Evolutionary conservation across 2,888 invertebrate genomes (phyloP).

Genomic region (Ethmia dodecea): DNA sequence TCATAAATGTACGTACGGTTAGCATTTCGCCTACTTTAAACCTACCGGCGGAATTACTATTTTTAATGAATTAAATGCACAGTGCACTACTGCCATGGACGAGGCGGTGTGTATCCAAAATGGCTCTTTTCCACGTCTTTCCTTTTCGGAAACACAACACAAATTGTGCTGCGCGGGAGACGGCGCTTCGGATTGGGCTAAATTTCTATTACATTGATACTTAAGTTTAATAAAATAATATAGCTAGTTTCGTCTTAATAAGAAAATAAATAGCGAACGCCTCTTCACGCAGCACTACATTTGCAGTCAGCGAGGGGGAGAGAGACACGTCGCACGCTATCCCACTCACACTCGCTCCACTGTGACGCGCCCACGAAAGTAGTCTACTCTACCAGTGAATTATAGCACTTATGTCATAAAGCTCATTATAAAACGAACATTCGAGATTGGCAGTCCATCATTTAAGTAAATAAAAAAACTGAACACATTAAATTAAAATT

Average conservation of each 20-base stretch:
- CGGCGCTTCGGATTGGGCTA: constrained; percentile 18
- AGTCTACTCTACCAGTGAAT: constrained; percentile 60
- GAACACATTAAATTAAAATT: constrained; percentile 27
- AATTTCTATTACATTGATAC: constrained; percentile 32
- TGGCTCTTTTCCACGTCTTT: constrained; percentile 90
- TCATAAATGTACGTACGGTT: constrained; percentile 50
- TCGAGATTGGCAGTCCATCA: constrained; percentile 65
- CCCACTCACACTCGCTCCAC: constrained; percentile 39
- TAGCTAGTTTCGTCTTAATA: constrained; percentile 18
- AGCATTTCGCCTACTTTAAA: constrained; percentile 48
- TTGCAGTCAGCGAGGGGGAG: constrained; percentile 56
- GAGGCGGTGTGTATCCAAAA: constrained; percentile 91
- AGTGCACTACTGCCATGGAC: constrained; percentile 61
- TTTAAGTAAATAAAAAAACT: constrained; percentile 31
- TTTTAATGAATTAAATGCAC: constrained; percentile 56
- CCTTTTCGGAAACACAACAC: constrained; percentile 93
- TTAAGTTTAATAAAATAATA: constrained; percentile 25
- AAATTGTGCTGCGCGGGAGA: constrained; percentile 73
- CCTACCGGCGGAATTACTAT: constrained; percentile 52
- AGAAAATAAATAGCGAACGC: constrained; percentile 23
- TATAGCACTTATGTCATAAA: constrained; percentile 58
- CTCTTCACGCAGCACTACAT: constrained; percentile 41
- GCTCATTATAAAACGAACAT: constrained; percentile 50
- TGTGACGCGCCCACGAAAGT: constrained; percentile 62
- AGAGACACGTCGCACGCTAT: constrained; percentile 21